Conservation (phyloP, 2,888 invertebrate genomes). For the Tenthredo livida region DNA sequence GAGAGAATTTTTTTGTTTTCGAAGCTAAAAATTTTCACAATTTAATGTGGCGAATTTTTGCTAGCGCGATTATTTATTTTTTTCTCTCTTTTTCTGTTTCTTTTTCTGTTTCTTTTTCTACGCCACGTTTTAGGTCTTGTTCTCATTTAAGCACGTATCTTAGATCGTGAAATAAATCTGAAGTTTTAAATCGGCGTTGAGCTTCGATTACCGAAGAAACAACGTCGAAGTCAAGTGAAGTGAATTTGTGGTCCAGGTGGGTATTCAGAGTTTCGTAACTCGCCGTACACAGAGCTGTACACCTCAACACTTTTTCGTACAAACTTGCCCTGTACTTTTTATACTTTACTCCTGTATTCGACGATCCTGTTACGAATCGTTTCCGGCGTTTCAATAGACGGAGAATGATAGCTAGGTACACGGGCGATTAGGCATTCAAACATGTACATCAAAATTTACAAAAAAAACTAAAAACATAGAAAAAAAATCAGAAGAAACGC, state of each 20-base stretch:
- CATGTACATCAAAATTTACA: not conserved
- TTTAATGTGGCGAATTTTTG: not conserved
- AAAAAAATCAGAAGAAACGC: not conserved
- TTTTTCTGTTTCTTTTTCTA: not conserved
- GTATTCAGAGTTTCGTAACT: slow-evolving; percentile 8
- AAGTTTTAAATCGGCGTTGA: not conserved
- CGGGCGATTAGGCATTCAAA: not conserved
- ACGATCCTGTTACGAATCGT: slow-evolving; percentile 25
- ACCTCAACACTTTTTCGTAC: not conserved
- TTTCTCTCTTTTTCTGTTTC: not conserved
- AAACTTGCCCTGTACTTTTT: not conserved
- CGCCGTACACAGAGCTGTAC: not conserved
- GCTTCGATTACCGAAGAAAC: slow-evolving; percentile 2
- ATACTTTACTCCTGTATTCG: not conserved
- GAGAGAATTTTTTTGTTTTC: not conserved
- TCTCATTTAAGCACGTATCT: not conserved
- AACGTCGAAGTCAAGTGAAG: not conserved
- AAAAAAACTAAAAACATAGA: not conserved
- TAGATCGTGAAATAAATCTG: not conserved
- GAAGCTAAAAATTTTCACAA: not conserved
- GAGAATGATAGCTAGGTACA: not conserved
- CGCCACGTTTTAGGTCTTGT: not conserved
- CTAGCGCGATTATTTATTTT: not conserved
- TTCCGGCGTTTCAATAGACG: slow-evolving; percentile 23
- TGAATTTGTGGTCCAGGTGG: slow-evolving; percentile 6